phyloP scores from a whole-genome alignment of 2,113 vertebrate species.

The Carettochelys insculpta region DNA sequence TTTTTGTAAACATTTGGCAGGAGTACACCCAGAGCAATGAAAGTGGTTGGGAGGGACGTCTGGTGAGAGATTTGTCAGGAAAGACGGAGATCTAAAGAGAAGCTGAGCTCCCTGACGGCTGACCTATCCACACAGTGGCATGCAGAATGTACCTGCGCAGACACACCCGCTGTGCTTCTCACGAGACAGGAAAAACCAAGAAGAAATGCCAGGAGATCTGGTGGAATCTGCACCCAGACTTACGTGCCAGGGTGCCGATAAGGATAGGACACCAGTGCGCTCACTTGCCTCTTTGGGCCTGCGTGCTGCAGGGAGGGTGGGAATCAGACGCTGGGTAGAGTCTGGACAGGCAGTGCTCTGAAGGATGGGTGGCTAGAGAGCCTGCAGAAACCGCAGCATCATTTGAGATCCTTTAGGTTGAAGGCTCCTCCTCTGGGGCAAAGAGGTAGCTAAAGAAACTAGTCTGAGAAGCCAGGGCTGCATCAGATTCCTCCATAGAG shows the following conservation, averaged over 20 bases:
- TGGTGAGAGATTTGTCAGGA: constrained; percentile 8
- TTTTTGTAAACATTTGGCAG: constrained; percentile 71
- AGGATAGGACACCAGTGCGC: fast-evolving
- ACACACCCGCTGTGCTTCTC: fast-evolving
- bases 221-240: background rate
- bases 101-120: background rate
- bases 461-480: no score
- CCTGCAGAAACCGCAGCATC: background rate
- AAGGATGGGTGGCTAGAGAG: background rate
- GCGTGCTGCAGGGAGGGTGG: background rate
- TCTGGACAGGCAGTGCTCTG: background rate
- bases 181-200: fast-evolving
- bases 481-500: background rate
- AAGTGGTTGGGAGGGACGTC: constrained; percentile 27
- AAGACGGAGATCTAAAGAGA: constrained; percentile 11
- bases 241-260: background rate
- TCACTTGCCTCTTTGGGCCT: background rate
- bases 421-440: background rate
- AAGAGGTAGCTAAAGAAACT: constrained; percentile 26
- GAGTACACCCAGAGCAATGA: constrained; percentile 30
- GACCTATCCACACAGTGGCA: background rate
- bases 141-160: constrained; percentile 30
- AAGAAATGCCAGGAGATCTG: background rate
- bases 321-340: background rate
- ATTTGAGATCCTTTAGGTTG: background rate